Evolutionary conservation across 2,113 vertebrate genomes (phyloP), one percentile per base, ranked within the genome.

Genomic region (Elephas maximus): DNA sequence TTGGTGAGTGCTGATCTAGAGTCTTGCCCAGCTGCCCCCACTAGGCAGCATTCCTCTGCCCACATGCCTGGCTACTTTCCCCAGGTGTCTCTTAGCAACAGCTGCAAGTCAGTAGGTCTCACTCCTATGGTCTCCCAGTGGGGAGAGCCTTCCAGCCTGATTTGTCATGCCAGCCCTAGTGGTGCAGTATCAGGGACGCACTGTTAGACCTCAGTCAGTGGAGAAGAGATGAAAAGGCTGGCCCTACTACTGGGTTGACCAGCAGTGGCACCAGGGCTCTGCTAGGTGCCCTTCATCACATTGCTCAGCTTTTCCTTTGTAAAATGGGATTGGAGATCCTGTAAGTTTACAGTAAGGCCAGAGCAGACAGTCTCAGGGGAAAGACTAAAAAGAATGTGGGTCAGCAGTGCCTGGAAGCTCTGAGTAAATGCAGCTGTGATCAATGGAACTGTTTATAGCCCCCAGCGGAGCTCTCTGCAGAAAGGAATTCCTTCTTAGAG

Each of bases 1-100:
- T 99, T 30, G 99, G 99, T 99, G 98, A 99, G 99, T 96, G 48
- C 5, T 88, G 37, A 26, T 69, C 76, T 73, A 44, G 21, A 18
- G 41, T 23, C 83, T 89, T 51, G 21, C 44, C 90, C 92, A 30
- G 88, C 63, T n/a, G 18, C 48, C 30, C 76, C 51, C 15, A 0
- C 28, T 12, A 51, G 51, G 88, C 77, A 11, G 1, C 67, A 6
- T 82, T 24, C 51, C 60, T 89, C 51, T 26, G 62, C 84, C 71
- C 10, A 6, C 21, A 0, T 1, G 45, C 62, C 57, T 69, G 48
- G 51, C 60, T 62, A 0, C 44, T 86, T 15, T 48, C 20, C 15
- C 45, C 41, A 81, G 0, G 0, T 65, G 44, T 65, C 45, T 67
- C 41, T 80, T 17, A 62, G 51, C 76, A 92, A 57, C 76, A 63